phyloP scores from a whole-genome alignment of 1,140 invertebrate genomes.

The Panulirus ornatus region DNA sequence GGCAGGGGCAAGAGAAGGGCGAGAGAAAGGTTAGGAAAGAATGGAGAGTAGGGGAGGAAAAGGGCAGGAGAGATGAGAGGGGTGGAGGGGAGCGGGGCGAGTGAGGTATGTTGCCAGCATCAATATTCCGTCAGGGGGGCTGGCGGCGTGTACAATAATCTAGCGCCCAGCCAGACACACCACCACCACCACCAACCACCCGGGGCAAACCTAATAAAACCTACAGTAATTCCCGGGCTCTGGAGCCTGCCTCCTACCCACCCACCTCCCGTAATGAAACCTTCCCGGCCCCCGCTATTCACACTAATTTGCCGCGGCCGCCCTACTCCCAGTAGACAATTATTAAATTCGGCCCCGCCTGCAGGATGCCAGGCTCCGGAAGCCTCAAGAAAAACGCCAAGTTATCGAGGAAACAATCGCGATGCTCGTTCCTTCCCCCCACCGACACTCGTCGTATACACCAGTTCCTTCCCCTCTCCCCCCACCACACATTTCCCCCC shows the following conservation, averaged over 20 bases:
- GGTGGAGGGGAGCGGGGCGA: not conserved
- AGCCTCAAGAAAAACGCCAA: conserved; percentile 4
- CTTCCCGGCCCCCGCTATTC: not conserved
- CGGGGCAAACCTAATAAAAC: not conserved
- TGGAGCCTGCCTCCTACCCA: no score
- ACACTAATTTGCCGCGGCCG: not conserved
- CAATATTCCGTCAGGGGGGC: not conserved
- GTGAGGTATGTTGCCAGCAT: conserved; percentile 9
- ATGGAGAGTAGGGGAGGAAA: not conserved
- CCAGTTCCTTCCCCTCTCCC: not conserved
- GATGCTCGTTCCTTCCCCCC: not conserved
- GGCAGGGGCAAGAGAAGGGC: not conserved
- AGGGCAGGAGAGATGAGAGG: not conserved
- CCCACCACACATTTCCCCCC: no score
- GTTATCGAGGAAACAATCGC: conserved; percentile 12
- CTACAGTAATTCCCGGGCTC: not conserved
- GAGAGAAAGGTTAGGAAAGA: not conserved
- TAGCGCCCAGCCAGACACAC: not conserved
- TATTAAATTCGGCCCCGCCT: not conserved
- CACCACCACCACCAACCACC: not conserved
- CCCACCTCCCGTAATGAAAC: not conserved
- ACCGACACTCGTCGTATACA: not conserved
- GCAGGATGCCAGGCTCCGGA: not conserved
- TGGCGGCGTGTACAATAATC: not conserved
- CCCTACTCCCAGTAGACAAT: not conserved